Percentiles rank a stretch among this genome's conserved stretches.
These are phyloP conservation scores for Petrolisthes manimaculis DNA, from an alignment of 2,888 invertebrate genomes.

Conservation along the genomic window DNA sequence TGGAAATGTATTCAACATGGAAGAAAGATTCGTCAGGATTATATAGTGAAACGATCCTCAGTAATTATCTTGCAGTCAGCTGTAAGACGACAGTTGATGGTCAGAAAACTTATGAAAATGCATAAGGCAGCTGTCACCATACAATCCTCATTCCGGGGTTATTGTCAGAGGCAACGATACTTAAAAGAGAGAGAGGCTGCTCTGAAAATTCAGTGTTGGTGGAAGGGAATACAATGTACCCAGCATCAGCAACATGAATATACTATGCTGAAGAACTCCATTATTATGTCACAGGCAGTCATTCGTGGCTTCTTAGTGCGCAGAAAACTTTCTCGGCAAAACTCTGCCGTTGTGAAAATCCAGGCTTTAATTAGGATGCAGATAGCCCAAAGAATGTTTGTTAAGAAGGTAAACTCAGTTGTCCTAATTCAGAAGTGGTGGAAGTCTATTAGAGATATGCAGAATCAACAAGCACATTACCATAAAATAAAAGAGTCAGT, in stretches of 20 bases:
- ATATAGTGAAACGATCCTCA: constrained; percentile 64
- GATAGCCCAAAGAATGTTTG: constrained; percentile 2
- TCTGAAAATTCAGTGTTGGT: constrained; percentile 33
- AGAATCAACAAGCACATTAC: neutral
- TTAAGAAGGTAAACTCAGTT: neutral
- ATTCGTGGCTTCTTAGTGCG: constrained; percentile 29
- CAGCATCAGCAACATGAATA: neutral
- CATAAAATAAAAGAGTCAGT: neutral
- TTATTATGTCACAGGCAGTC: constrained; percentile 28
- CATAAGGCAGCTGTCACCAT: constrained; percentile 28
- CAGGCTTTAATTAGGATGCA: constrained; percentile 11
- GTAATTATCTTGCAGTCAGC: constrained; percentile 58
- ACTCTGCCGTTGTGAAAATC: constrained; percentile 22
- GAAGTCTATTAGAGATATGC: neutral
- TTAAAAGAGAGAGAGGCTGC: constrained; percentile 17
- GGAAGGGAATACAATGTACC: neutral
- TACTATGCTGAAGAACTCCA: neutral
- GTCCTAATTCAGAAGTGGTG: constrained; percentile 25
- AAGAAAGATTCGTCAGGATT: constrained; percentile 38
- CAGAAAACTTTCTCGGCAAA: neutral
- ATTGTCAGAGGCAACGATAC: constrained; percentile 11
- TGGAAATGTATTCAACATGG: constrained; percentile 32
- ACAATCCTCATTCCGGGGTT: constrained; percentile 28
- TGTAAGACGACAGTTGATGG: constrained; percentile 19
- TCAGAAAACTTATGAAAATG: constrained; percentile 4